Evolutionary conservation across 2,888 invertebrate genomes (phyloP), one percentile per base, ranked within the genome.

Genomic region (Drosophila histrio): DNA sequence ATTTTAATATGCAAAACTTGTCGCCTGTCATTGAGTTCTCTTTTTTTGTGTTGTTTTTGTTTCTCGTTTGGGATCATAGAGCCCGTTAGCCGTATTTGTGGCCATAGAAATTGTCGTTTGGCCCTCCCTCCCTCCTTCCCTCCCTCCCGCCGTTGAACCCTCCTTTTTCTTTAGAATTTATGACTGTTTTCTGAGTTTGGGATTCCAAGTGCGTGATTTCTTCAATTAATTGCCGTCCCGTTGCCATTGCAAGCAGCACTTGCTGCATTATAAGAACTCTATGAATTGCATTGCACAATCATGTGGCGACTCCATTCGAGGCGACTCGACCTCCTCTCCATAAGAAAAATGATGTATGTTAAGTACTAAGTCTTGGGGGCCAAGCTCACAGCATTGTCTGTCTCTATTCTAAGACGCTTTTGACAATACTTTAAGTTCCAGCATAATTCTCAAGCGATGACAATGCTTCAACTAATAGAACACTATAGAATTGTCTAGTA

Each of bases 191-290:
- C 61, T 59, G 57, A 56, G 70, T 65, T 74, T 74, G 75, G 74
- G 65, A 53, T 74, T 66, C 62, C 46, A 69, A 77, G 84, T 81
- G 84, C 87, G 87, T 84, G 84, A 84, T 84, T 84, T 84, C 73
- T 84, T 84, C 81, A 84, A 84, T 87, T 84, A 84, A 86, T 86
- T 84, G 84, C 72, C 74, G 66, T 70, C 68, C 58, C 71, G 63
- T 56, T 63, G 34, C 13, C 43, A 53, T 26, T 71, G 68, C 62
- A 64, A 43, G 65, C 67, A 60, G 59, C 49, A 61, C 53, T 61
- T 62, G 63, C 58, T 66, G 68, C 71, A 72, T 72, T 72, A 60
- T 65, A 59, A 56, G 72, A 63, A 50, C 68, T 36, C 47, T 36
- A 32, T 54, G 17, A 61, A 52, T 61, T 38, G 24, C 72, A 58